phyloP scores from a whole-genome alignment of 2,113 vertebrate genomes.

The Gnathonemus echidnorhynchus region DNA sequence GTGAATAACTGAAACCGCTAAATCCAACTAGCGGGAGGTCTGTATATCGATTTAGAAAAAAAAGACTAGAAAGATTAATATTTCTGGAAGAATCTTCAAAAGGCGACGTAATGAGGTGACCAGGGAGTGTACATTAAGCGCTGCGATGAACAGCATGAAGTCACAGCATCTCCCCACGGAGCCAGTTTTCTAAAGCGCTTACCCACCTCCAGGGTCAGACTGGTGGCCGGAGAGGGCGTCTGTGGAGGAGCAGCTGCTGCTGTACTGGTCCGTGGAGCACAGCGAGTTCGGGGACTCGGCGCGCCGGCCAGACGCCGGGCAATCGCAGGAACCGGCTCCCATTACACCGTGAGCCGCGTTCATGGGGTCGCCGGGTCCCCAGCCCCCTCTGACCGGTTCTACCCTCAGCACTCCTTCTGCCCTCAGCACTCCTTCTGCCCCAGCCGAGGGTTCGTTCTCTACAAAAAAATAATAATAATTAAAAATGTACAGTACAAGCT shows the following conservation, averaged over 20 bases:
- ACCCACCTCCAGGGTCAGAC: slow-evolving; percentile 51
- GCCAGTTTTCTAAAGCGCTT: background rate
- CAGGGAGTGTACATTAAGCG: background rate
- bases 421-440: slow-evolving; percentile 34
- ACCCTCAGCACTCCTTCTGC: slow-evolving; percentile 32
- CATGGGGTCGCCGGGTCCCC: slow-evolving; percentile 29
- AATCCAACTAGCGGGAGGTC: background rate
- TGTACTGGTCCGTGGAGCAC: slow-evolving; percentile 47
- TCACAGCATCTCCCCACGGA: background rate
- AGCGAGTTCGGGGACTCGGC: slow-evolving; percentile 31
- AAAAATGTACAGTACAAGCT: background rate
- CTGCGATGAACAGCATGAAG: background rate
- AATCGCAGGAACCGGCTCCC: slow-evolving; percentile 10
- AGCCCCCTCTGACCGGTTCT: slow-evolving; percentile 21
- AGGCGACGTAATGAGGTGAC: background rate
- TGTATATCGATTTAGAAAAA: slow-evolving; percentile 10
- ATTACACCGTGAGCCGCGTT: slow-evolving; percentile 27
- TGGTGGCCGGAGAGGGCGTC: slow-evolving; percentile 42
- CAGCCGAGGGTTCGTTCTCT: slow-evolving; percentile 7
- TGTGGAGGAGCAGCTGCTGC: slow-evolving; percentile 36
- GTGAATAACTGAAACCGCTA: background rate
- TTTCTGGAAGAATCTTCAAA: background rate
- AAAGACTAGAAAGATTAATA: background rate
- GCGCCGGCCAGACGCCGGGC: slow-evolving; percentile 13
- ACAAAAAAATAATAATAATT: background rate